Evolutionary conservation across 2,888 invertebrate species (phyloP), one percentile per base, ranked within the genome.

Genomic region (Drosophila niveifrons): DNA sequence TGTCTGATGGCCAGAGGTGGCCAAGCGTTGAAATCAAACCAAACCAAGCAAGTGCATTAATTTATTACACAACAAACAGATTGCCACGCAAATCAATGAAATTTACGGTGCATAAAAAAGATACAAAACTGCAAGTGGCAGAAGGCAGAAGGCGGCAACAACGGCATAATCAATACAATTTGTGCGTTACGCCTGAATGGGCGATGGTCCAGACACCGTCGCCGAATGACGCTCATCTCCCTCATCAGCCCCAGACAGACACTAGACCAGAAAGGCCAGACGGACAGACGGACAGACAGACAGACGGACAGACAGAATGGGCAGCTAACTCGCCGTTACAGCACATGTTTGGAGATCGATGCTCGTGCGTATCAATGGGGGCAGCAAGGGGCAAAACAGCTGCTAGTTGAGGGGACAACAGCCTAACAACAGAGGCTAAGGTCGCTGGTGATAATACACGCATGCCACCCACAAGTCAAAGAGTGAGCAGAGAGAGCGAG

Each of bases 81-180:
- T 84, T 81, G 85, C 82, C 75, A 69, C 58, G 86, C 82, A 79
- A 85, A 81, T 82, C 87, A 87, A 78, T 75, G 55, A 65, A 70
- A 75, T 83, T 78, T 72, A 76, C 70, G 59, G 63, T 46, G 59
- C 72, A 72, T 66, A 63, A 59, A 70, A 67, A 61, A 66, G 66
- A 62, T 58, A 46, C 67, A 66, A 71, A 69, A 66, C 29, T 68
- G 34, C 69, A 55, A 52, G 31, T 31, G 39, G 39, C 39, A 15
- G 39, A 39, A 44, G 18, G 43, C 29, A n/a, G 39, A 31, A 28
- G 15, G 31, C 10, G 11, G 47, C 29, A 61, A 39, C 53, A 67
- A 65, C 72, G 62, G 69, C 69, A 75, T 75, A 75, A 83, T 80
- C 67, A 64, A 83, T 81, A 67, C 74, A 87, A 78, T 76, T 78